These are phyloP conservation scores for Dinothrombium tinctorium DNA, from an alignment of 1,140 invertebrate species.

Conservation along the genomic window DNA sequence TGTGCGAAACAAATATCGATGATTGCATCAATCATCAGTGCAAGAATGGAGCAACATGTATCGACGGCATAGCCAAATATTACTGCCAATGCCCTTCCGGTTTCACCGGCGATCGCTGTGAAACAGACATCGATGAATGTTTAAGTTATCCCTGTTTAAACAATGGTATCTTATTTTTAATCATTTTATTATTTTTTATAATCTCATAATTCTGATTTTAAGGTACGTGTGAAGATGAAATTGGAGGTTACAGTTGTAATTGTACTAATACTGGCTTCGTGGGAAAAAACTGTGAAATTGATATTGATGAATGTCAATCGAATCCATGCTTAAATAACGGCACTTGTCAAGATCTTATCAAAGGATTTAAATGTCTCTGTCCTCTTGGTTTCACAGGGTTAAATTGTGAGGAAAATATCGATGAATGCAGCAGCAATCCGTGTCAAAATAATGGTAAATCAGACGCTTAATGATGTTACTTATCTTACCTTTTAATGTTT, in stretches of 20 bases:
- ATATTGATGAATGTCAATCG: constrained; percentile 46
- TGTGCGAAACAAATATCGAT: constrained; percentile 81
- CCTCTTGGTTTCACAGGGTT: constrained; percentile 80
- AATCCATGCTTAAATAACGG: constrained; percentile 66
- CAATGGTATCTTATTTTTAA: too few relatives aligned
- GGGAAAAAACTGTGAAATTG: constrained; percentile 65
- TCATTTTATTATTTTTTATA: too few relatives aligned
- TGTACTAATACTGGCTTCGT: constrained; percentile 78
- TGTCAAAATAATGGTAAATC: constrained; percentile 67
- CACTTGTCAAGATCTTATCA: constrained; percentile 16
- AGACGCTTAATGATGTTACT: too few relatives aligned
- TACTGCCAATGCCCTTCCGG: constrained; percentile 39
- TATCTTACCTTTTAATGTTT: too few relatives aligned
- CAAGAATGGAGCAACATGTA: constrained; percentile 53
- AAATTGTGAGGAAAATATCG: constrained; percentile 63
- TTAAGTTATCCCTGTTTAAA: constrained; percentile 44
- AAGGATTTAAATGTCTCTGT: constrained; percentile 44
- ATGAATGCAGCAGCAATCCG: constrained; percentile 44
- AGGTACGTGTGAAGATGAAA: constrained; percentile 29
- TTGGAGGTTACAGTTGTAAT: constrained; percentile 43
- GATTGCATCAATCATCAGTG: constrained; percentile 59
- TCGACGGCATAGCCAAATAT: constrained; percentile 49
- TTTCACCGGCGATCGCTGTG: constrained; percentile 14
- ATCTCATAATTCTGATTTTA: too few relatives aligned
- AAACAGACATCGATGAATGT: constrained; percentile 46